Evolutionary conservation across 2,888 invertebrate genomes (phyloP), one percentile per base, ranked within the genome.

Genomic region (Microchrysa polita): DNA sequence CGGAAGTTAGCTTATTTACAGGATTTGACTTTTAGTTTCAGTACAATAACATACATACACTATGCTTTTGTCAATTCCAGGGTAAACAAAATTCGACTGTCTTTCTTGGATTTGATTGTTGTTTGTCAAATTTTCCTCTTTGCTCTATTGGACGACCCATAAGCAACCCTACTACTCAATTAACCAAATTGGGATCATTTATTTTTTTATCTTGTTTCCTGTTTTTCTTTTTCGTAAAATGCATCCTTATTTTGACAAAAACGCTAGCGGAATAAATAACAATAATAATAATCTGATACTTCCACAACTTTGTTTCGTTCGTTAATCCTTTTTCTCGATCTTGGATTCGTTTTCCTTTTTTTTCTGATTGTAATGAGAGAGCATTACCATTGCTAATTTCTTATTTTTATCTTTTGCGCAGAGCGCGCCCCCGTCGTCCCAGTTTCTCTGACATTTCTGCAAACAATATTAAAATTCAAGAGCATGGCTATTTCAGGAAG

Each of bases 331-430:
- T 34, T 48, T 48, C 48, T 4, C 5, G 48, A n/a, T 1, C 22
- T 59, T n/a, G n/a, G n/a, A n/a, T n/a, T n/a, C n/a, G n/a, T n/a
- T n/a, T n/a, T n/a, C 14, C 7, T 22, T 10, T 59, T 22, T 22
- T 20, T 59, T 59, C 1, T 14, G 59, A 59, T 22, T 59, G 59
- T 23, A 23, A 59, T 59, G 59, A 59, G 59, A 59, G 23, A 59
- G 5, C 18, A 22, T 59, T 48, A 48, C 48, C 48, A 48, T 48
- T 48, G 48, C 48, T 48, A 48, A 48, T 48, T 48, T 48, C 4
- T 48, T 48, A 12, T 48, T 48, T 48, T 12, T 48, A 48, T 48
- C n/a, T n/a, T 48, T n/a, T 12, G 12, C 12, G 48, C 48, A 48
- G 4, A n/a, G 48, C 2, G 27, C 27, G 27, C 4, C 27, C n/a